A percentile compares a stretch with the other conserved stretches of the same genome.
Conservation (phyloP, 2,797 vertebrate species). For the Linurgus olivaceus region DNA sequence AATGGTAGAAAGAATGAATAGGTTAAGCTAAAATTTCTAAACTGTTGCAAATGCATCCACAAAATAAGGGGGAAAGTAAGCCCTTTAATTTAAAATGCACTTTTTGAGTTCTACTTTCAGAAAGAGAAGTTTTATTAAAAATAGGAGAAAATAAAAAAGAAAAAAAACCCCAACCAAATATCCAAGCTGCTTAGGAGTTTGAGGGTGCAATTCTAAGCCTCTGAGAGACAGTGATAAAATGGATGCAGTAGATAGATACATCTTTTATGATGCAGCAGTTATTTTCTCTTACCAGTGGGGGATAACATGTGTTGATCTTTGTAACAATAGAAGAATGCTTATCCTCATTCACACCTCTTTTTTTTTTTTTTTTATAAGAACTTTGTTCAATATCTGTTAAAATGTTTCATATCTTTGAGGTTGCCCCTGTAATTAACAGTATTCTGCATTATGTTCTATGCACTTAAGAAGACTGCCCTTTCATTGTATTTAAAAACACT, state of each 20-base stretch:
- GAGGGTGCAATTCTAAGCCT: not conserved
- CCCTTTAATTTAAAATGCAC: conserved; percentile 41
- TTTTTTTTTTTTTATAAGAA: not conserved
- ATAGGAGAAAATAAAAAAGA: rapidly evolving
- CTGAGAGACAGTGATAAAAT: not conserved
- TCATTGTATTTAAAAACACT: conserved; percentile 68
- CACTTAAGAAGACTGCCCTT: conserved; percentile 68
- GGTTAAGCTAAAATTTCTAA: not conserved
- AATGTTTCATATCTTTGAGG: conserved; percentile 20
- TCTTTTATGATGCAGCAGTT: not conserved
- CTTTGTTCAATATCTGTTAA: not conserved
- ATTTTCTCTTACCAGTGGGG: not conserved
- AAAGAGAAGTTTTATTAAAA: not conserved
- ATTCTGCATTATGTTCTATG: conserved; percentile 67
- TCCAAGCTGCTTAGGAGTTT: not conserved
- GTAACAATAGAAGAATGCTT: not conserved
- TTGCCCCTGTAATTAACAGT: conserved; percentile 64
- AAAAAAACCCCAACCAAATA: not conserved
- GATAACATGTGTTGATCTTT: not conserved
- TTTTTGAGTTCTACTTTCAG: conserved; percentile 36
- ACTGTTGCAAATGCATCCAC: not conserved
- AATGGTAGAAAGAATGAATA: not conserved
- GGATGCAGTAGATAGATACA: not conserved
- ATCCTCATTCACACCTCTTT: conserved; percentile 15
- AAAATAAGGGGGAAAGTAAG: not conserved